A percentile compares a stretch with the other conserved stretches of the same genome.
Evolutionary conservation across 2,888 invertebrate species (phyloP).

Genomic region (Imbricaverruca yamaguchii): DNA sequence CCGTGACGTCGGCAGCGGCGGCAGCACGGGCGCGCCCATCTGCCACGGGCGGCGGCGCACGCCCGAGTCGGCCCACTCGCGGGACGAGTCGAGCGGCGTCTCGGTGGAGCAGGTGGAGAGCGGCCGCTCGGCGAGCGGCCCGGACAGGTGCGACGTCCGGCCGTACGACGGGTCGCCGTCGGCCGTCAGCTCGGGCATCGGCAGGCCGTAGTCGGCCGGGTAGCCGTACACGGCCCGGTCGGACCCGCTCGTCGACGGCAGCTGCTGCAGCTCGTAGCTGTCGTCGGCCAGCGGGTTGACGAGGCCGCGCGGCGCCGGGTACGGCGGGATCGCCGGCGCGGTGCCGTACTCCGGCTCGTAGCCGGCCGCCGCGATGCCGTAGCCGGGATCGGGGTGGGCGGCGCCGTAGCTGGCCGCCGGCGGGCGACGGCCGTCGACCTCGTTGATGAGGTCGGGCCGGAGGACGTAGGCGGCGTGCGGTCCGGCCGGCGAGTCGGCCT

Average conservation of each 20-base stretch:
- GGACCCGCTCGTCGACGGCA: background rate
- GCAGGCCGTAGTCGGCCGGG: slow-evolving; percentile 32
- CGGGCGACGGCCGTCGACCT: background rate
- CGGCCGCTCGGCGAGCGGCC: background rate
- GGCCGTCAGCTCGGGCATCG: slow-evolving; percentile 29
- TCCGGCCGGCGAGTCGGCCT: background rate
- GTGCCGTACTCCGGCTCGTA: background rate
- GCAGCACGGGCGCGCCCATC: background rate
- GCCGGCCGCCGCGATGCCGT: background rate
- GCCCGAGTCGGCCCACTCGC: background rate
- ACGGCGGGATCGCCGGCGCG: background rate
- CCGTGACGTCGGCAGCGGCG: background rate
- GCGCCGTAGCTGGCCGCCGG: background rate
- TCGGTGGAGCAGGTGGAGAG: background rate
- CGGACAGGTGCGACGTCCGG: background rate
- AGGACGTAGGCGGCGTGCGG: background rate
- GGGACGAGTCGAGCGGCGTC: background rate
- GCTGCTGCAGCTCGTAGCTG: slow-evolving; percentile 21
- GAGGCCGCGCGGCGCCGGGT: background rate
- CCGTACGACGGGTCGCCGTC: background rate
- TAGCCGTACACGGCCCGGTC: slow-evolving; percentile 31
- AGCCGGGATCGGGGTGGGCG: background rate
- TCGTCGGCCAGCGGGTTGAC: slow-evolving; percentile 18
- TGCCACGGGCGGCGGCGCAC: background rate
- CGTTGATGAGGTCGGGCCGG: slow-evolving; percentile 19